Conservation (phyloP, 2,888 invertebrate genomes). For the Liodrosophila aerea region DNA sequence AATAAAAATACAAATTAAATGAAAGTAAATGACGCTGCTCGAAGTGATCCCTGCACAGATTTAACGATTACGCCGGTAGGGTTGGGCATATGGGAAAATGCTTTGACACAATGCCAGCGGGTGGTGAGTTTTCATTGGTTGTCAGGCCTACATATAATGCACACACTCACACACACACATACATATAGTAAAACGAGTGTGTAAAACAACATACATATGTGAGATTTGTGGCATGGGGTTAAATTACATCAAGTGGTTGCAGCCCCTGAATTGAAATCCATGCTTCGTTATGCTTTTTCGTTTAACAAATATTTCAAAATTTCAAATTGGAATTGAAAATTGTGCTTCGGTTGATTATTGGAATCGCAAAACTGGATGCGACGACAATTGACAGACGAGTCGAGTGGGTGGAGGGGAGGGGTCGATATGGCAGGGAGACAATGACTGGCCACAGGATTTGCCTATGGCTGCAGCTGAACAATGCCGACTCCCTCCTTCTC, state of each 20-base stretch:
- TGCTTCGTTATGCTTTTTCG: too few species aligned
- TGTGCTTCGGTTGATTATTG: constrained; percentile 28
- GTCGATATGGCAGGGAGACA: background rate
- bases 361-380: constrained; percentile 33
- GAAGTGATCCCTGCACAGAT: too few species aligned
- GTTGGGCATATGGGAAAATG: background rate
- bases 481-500: too few species aligned
- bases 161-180: constrained; percentile 3
- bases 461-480: constrained; percentile 43
- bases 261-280: constrained; percentile 20
- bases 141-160: constrained; percentile 1
- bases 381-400: constrained; percentile 17
- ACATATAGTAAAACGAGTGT: background rate
- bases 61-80: too few species aligned
- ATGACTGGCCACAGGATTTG: background rate
- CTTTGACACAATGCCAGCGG: constrained; percentile 8
- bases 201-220: constrained; percentile 14
- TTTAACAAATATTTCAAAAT: constrained; percentile 3
- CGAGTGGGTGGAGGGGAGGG: background rate
- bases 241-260: constrained; percentile 48
- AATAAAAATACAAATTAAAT: too few species aligned
- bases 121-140: constrained; percentile 39
- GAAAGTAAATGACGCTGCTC: too few species aligned
- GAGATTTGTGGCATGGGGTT: constrained; percentile 43
- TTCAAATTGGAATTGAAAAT: constrained; percentile 15